Base-by-base conservation (phyloP, 2,113 vertebrate genomes). In the Dolichallabes microphthalmus region DNA sequence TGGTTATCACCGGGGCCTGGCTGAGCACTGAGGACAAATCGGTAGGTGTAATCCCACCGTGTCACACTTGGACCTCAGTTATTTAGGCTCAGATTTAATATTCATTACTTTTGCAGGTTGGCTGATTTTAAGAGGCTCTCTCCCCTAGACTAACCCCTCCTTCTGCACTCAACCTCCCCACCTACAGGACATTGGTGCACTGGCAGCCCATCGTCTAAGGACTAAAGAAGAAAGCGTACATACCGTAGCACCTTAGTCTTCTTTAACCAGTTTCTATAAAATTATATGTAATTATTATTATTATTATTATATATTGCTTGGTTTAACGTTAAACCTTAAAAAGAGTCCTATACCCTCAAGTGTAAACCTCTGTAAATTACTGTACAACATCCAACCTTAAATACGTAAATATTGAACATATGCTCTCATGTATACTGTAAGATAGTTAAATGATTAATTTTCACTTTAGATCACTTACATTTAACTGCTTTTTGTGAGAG, bases 51-150 rank as follows among this genome's bases (percentile, higher is more conserved):
- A 94, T 94, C 93, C 92, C 91, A 92, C 92, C 91, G 94, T 93
- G 92, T 92, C 89, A 92, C 92, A 93, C 92, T 92, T 92, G 91
- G 92, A 93, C 92, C 91, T 76, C 89, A 90, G 93, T 92, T 94
- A 94, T 94, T 94, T 94, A 94, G 91, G 90, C 91, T 89, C 91
- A 92, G 91, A 94, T 94, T 94, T 94, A 94, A 94, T 94, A 94
- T 94, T 94, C 94, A 95, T 94, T 93, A 93, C 93, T 94, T 95
- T 94, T 94, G 93, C 91, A 94, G 93, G 91, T 94, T 93, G 92
- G 94, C 94, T 94, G 93, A 92, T 94, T 94, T 95, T 94, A 93
- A 92, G 93, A 93, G 92, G 93, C 92, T 94, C 92, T 94, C 92
- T 91, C 86, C 90, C 91, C 91, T 90, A 92, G 93, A 89, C 87